Base-by-base conservation (phyloP, 2,113 vertebrate genomes). In the Apodemus speciosus region DNA sequence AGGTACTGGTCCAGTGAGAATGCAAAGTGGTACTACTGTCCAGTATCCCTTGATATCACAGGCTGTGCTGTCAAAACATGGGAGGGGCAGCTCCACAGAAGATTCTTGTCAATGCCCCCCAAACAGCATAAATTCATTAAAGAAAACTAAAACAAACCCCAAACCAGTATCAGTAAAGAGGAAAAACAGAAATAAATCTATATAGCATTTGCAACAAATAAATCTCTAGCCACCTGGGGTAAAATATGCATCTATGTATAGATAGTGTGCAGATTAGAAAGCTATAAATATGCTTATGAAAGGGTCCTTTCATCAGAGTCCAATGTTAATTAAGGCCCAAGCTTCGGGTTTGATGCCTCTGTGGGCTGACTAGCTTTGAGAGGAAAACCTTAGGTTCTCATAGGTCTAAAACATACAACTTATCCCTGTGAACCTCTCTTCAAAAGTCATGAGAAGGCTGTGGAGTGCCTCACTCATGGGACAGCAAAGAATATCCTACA, bases 171-270 rank as follows among this genome's bases (percentile, higher is more conserved):
- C 98, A 97, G 95, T 91, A n/a, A n/a, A 94, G 93, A 97, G 84
- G 30, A 93, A 97, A 97, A 38, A 21, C 46, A 35, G 21, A 46
- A 23, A 75, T 9, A 97, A 94, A 88, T 97, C 98, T 98, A 98
- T 98, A 98, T 98, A 98, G 98, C 98, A 98, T 98, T 98, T 98
- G 98, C 98, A 98, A 98, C 97, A 96, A 98, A 98, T 96, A 96
- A 98, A 97, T 96, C 93, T 97, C 95, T 97, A 98, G 98, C 95
- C 85, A 25, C 89, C 94, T 87, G 94, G 94, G 94, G 96, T 95
- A 88, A 94, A 91, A 84, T 43, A 98, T 71, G 96, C 93, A 96
- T 97, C 96, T 96, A 85, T 94, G 97, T 96, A 96, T 96, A 96
- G 96, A 94, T 96, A 97, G 98, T 94, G 95, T 97, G 96, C 95